Percentiles rank a stretch among this genome's conserved stretches.
Evolutionary conservation across 2,888 invertebrate genomes (phyloP).

Genomic region (Aradus depressus): DNA sequence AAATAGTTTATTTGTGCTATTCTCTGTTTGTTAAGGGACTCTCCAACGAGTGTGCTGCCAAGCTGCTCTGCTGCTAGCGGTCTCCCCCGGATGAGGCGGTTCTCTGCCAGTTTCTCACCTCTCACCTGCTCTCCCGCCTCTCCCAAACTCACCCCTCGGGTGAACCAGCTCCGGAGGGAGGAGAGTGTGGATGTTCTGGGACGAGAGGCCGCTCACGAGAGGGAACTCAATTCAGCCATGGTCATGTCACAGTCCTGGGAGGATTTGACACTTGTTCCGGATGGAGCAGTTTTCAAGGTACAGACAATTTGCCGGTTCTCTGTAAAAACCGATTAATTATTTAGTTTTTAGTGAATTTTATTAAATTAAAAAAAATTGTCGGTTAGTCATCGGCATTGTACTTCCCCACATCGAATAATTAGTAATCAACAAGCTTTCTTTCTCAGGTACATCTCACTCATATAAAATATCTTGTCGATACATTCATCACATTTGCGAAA

Average conservation of each 20-base stretch:
- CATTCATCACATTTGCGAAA: too few relatives aligned
- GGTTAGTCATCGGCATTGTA: too few relatives aligned
- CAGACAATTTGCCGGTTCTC: too few relatives aligned
- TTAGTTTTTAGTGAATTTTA: too few relatives aligned
- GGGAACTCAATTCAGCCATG: slow-evolving; percentile 81
- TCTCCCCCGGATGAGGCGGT: slow-evolving; percentile 63
- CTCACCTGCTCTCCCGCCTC: slow-evolving; percentile 36
- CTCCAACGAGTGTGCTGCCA: slow-evolving; percentile 10
- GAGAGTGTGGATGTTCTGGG: slow-evolving; percentile 77
- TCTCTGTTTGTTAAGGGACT: slow-evolving; percentile 18
- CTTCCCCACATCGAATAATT: too few relatives aligned
- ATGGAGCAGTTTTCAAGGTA: too few relatives aligned
- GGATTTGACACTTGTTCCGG: slow-evolving; percentile 65
- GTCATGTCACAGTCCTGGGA: slow-evolving; percentile 93
- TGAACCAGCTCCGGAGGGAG: slow-evolving; percentile 79
- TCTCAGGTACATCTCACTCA: too few relatives aligned
- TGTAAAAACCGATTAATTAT: too few relatives aligned
- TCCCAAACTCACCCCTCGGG: slow-evolving; percentile 66
- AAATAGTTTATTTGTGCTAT: slow-evolving; percentile 56
- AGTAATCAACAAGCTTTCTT: too few relatives aligned
- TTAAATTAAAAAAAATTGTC: too few relatives aligned
- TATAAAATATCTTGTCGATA: too few relatives aligned
- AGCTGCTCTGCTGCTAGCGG: slow-evolving; percentile 37
- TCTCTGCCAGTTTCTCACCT: slow-evolving; percentile 79
- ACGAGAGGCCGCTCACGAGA: slow-evolving; percentile 82